These are phyloP conservation scores for Intellagama lesueurii DNA, from an alignment of 2,797 vertebrate genomes.

Conservation along the genomic window DNA sequence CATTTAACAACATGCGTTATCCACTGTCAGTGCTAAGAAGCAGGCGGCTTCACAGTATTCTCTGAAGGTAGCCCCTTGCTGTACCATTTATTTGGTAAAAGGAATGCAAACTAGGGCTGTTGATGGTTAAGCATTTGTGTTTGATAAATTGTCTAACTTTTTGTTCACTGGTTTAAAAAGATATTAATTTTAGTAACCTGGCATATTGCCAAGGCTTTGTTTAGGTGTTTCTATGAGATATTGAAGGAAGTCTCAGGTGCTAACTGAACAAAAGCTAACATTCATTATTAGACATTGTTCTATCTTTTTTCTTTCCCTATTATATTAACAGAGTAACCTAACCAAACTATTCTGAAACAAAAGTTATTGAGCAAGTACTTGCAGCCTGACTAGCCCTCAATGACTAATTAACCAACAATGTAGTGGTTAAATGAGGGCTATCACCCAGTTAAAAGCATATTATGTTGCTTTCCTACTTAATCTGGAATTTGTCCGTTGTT, in stretches of 20 bases:
- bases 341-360: not conserved
- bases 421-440: not conserved
- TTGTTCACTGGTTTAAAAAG: not conserved
- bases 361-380: not conserved
- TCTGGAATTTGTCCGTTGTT: not conserved
- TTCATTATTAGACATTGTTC: not conserved
- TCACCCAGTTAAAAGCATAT: not conserved
- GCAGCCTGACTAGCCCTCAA: not conserved
- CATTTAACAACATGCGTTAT: not conserved
- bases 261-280: not conserved
- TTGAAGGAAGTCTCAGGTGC: constrained; percentile 7
- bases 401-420: not conserved
- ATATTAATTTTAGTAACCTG: not conserved
- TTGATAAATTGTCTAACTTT: not conserved
- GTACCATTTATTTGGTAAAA: not conserved
- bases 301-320: not conserved
- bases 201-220: not conserved
- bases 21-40: no score
- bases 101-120: not conserved
- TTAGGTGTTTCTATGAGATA: constrained; percentile 4
- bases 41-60: no score
- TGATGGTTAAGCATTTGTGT: not conserved
- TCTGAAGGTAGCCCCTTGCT: no score
- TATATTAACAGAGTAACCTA: not conserved
- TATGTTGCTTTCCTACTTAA: not conserved